Conservation (phyloP, 2,888 invertebrate genomes). For the Mycogona germanica region DNA sequence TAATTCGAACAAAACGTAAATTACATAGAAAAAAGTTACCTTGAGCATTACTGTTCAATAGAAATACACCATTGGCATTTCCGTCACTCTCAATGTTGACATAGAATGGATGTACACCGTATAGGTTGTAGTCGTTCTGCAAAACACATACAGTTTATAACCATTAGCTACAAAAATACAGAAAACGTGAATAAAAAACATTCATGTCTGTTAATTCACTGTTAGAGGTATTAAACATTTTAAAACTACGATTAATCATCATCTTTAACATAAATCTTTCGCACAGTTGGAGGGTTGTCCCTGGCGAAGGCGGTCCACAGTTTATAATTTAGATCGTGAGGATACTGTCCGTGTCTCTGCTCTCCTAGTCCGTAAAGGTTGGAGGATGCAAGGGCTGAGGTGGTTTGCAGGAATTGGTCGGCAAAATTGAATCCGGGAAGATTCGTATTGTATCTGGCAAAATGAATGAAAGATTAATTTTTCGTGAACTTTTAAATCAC, state of each 20-base stretch:
- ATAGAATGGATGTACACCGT: constrained; percentile 20
- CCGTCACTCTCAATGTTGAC: constrained; percentile 15
- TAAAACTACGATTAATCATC: neutral
- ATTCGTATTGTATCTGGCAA: constrained; percentile 49
- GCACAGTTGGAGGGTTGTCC: constrained; percentile 9
- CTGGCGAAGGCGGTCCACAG: constrained; percentile 17
- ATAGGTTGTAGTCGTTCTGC: constrained; percentile 8
- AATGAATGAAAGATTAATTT: neutral
- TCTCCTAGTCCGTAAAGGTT: constrained; percentile 64
- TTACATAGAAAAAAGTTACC: constrained; percentile 6
- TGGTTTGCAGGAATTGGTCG: constrained; percentile 61
- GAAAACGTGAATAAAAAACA: too few relatives aligned
- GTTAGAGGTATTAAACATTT: neutral
- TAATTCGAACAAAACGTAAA: neutral
- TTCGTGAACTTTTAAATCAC: neutral
- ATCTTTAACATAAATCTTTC: too few relatives aligned
- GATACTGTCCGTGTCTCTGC: constrained; percentile 44
- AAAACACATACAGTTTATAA: too few relatives aligned
- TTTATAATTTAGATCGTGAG: constrained; percentile 37
- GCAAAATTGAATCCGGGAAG: constrained; percentile 55
- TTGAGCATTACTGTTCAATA: constrained; percentile 18
- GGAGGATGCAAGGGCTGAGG: constrained; percentile 46
- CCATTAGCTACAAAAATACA: too few relatives aligned
- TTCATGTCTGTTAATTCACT: neutral
- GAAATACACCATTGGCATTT: constrained; percentile 19